phyloP scores from a whole-genome alignment of 1,140 invertebrate species.

The Lutraria rhynchaena region DNA sequence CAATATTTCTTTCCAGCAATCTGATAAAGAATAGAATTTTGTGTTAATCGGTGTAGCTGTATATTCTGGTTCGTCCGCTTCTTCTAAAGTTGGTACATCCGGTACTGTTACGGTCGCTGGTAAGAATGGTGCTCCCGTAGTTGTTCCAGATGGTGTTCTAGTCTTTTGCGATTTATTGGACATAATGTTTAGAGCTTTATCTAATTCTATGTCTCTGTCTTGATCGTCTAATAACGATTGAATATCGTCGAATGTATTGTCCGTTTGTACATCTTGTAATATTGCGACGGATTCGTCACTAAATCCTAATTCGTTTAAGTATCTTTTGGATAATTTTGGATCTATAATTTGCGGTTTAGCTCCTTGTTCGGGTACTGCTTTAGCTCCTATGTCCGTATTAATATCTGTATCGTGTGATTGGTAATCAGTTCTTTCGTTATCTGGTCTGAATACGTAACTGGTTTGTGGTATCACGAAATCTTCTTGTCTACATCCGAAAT shows the following conservation, averaged over 20 bases:
- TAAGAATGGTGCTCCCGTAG: background rate
- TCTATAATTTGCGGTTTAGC: too few relatives aligned
- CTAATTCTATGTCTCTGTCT: too few relatives aligned
- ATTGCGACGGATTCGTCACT: background rate
- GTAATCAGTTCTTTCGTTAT: background rate
- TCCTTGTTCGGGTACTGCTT: too few relatives aligned
- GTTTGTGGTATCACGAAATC: conserved; percentile 15
- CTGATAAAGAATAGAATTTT: background rate
- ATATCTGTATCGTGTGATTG: background rate
- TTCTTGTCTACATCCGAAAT: background rate
- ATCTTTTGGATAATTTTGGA: background rate
- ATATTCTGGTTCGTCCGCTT: background rate
- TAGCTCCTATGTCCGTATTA: background rate
- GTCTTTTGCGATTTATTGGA: too few relatives aligned
- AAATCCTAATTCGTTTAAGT: background rate
- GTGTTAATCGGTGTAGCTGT: too few relatives aligned
- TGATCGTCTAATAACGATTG: too few relatives aligned
- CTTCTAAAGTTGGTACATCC: background rate
- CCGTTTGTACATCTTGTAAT: background rate
- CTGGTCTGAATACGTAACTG: background rate
- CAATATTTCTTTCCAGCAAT: conserved; percentile 6
- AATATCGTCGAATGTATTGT: conserved; percentile 7
- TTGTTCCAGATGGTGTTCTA: background rate
- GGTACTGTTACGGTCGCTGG: background rate
- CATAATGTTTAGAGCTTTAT: too few relatives aligned